Percentiles rank a stretch among this genome's conserved stretches.
Conservation (phyloP, 1,140 invertebrate species). For the Drosophila kikkawai region DNA sequence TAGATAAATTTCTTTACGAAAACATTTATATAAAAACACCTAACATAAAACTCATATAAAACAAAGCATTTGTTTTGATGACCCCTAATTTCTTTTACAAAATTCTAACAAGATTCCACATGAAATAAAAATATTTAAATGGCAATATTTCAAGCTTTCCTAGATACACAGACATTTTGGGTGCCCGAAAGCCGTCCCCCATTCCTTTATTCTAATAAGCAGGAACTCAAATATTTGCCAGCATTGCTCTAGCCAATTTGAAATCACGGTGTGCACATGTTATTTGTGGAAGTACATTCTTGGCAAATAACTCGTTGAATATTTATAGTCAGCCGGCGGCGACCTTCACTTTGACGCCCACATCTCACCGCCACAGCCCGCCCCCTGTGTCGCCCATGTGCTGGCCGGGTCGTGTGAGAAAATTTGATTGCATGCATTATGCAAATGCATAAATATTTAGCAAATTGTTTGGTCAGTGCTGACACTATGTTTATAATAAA, state of each 20-base stretch:
- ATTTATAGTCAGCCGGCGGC: slow-evolving; percentile 54
- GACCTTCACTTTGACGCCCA: slow-evolving; percentile 53
- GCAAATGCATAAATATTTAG: slow-evolving; percentile 70
- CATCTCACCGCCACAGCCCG: not conserved
- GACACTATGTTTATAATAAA: slow-evolving; percentile 44
- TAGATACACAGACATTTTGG: not conserved
- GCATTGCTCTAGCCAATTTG: slow-evolving; percentile 11
- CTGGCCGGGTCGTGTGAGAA: slow-evolving; percentile 32
- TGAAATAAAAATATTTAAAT: not conserved
- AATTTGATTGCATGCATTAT: slow-evolving; percentile 75
- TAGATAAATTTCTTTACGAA: no score
- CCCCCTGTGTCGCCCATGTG: not conserved
- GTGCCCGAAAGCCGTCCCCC: not conserved
- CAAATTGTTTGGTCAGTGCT: slow-evolving; percentile 66
- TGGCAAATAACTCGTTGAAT: slow-evolving; percentile 54
- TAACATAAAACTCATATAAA: not conserved
- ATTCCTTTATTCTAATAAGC: not conserved
- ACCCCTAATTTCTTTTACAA: not conserved
- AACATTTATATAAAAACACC: not conserved
- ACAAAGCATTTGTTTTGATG: not conserved
- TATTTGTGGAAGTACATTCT: slow-evolving; percentile 32
- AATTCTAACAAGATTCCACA: not conserved
- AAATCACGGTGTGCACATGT: slow-evolving; percentile 22
- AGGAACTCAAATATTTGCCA: slow-evolving; percentile 9
- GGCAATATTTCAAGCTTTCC: not conserved